Conservation (phyloP, 2,888 invertebrate species). For the Coenonympha glycerion region DNA sequence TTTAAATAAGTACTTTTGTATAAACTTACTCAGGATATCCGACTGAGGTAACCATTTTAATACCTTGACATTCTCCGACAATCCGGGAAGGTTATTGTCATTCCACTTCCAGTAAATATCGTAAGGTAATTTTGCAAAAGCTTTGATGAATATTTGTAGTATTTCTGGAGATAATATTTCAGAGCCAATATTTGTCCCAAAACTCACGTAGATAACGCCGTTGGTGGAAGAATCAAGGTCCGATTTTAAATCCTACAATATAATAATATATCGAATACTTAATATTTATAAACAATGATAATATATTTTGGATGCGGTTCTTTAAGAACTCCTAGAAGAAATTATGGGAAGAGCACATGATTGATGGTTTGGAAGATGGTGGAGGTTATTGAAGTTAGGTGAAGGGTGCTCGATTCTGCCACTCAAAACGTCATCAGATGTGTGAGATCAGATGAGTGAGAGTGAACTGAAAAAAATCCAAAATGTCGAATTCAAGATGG, state of each 20-base stretch:
- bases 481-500: too few relatives aligned
- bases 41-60: conserved; percentile 52
- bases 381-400: too few relatives aligned
- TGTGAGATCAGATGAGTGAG: too few relatives aligned
- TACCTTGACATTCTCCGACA: conserved; percentile 42
- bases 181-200: conserved; percentile 44
- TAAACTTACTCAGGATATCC: conserved; percentile 40
- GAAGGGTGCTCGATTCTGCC: too few relatives aligned
- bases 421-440: too few relatives aligned
- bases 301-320: too few relatives aligned
- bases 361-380: too few relatives aligned
- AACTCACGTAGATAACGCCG: conserved; percentile 50
- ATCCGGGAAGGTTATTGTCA: conserved; percentile 38
- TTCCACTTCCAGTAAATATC: conserved; percentile 54
- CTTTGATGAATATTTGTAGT: conserved; percentile 36
- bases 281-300: too few relatives aligned
- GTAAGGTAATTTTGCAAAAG: conserved; percentile 43
- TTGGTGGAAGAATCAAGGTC: conserved; percentile 43
- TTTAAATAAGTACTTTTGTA: background rate
- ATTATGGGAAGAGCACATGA: too few relatives aligned
- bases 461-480: too few relatives aligned
- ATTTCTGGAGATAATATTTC: conserved; percentile 30
- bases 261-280: background rate
- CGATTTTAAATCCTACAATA: conserved; percentile 41
- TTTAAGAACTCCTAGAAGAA: too few relatives aligned